Evolutionary conservation across 2,888 invertebrate species (phyloP), one percentile per base, ranked within the genome.

Genomic region (Oscheius sp.): DNA sequence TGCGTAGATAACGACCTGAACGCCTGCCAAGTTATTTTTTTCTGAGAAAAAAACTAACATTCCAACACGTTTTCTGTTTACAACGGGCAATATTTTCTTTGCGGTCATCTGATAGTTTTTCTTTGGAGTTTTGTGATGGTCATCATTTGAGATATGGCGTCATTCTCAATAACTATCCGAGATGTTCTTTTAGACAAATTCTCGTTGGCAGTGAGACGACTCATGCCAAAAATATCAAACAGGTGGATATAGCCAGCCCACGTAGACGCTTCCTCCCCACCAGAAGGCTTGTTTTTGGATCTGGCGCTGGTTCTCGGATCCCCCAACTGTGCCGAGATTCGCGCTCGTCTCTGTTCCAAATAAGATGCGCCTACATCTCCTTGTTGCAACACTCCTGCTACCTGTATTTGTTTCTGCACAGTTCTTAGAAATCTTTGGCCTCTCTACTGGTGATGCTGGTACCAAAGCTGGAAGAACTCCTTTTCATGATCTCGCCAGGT

Each of bases 401-500:
- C 45, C 56, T 29, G 18, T 23, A 7, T 23, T 25, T 58, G 25
- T 59, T 21, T 35, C 18, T 25, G 21, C 52, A 49, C 83, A 83
- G 55, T 56, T 83, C 18, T 66, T 83, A 0, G 83, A 83, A 70
- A 79, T 81, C 41, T 83, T 83, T 58, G 83, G 83, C 1, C 66
- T 83, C 9, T 81, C 83, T 0, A 83, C 80, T 13, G 81, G 83
- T 53, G 80, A 83, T 56, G 80, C 81, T 23, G 83, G 83, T 59
- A 83, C 80, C 16, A 73, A 73, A 16, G 79, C 76, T 18, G 70
- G 75, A 13, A 45, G 83, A 29, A 76, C 76, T 41, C 79, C 81
- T 5, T 83, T 81, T 53, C 80, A 80, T 12, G 83, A 83, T 69
- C 55, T 83, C 45, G 83, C 83, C 13, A 81, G 79, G 83, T 83